Conservation (phyloP, 1,140 invertebrate genomes). For the Drosophila obscura region DNA sequence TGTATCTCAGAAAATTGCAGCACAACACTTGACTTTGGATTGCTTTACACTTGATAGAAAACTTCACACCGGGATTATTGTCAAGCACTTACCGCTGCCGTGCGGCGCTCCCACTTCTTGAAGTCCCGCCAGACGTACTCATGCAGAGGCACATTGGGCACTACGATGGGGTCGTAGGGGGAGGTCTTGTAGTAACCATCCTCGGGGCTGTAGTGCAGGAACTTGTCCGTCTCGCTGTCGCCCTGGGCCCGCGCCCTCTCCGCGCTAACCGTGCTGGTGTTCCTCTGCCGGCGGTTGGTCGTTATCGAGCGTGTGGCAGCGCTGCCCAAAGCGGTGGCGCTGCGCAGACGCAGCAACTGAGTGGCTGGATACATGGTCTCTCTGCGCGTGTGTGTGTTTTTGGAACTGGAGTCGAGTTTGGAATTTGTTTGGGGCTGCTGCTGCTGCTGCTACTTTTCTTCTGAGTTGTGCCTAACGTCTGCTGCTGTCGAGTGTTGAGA, state of each 20-base stretch:
- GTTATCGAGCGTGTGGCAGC: constrained; percentile 48
- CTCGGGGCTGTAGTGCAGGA: constrained; percentile 64
- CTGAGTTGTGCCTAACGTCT: constrained; percentile 47
- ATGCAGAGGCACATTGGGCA: constrained; percentile 86
- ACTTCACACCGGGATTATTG: background rate
- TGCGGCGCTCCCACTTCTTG: constrained; percentile 86
- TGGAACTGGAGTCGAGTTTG: constrained; percentile 2
- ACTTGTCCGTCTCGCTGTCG: constrained; percentile 70
- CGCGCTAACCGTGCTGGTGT: constrained; percentile 69
- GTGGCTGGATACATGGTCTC: constrained; percentile 57
- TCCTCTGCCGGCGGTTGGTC: constrained; percentile 59
- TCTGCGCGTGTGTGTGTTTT: background rate
- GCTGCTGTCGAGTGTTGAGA: constrained; percentile 65
- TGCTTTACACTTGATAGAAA: background rate
- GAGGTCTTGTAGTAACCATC: constrained; percentile 82
- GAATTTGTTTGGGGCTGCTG: constrained; percentile 8
- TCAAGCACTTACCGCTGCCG: constrained; percentile 86
- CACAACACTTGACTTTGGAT: background rate
- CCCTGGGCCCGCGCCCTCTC: constrained; percentile 47
- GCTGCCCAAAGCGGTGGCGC: constrained; percentile 24
- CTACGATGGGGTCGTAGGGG: constrained; percentile 84
- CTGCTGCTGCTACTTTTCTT: constrained; percentile 23
- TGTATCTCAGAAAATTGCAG: no score
- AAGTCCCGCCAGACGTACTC: constrained; percentile 88
- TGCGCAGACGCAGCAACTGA: constrained; percentile 67